Conservation (phyloP, 2,113 vertebrate species). For the Ophthalmolycus amberensis region DNA sequence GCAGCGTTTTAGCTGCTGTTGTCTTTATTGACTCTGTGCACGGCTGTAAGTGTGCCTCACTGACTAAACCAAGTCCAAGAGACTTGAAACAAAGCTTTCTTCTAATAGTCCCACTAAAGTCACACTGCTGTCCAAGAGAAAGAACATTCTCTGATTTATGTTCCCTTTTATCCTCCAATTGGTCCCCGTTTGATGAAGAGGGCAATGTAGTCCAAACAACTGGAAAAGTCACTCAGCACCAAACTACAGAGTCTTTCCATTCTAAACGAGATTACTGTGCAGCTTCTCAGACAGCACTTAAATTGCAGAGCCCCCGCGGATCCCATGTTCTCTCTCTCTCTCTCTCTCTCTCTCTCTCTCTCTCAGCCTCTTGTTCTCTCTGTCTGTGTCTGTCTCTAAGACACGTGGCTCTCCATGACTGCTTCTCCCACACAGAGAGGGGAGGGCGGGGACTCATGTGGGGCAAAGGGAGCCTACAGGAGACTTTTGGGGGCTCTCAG, state of each 20-base stretch:
- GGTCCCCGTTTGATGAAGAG: slow-evolving; percentile 30
- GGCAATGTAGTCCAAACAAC: slow-evolving; percentile 33
- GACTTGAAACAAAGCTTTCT: slow-evolving; percentile 35
- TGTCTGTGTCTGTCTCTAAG: slow-evolving; percentile 66
- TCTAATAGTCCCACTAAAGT: slow-evolving; percentile 34
- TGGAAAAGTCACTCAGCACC: slow-evolving; percentile 45
- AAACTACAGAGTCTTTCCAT: slow-evolving; percentile 45
- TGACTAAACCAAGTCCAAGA: slow-evolving; percentile 23
- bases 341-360: slow-evolving; percentile 36
- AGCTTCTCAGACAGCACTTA: slow-evolving; percentile 66
- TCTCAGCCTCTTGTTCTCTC: slow-evolving; percentile 42
- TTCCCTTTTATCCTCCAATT: slow-evolving; percentile 20
- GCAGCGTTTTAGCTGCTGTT: neutral
- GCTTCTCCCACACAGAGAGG: slow-evolving; percentile 47
- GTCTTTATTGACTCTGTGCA: slow-evolving; percentile 9
- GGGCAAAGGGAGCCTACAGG: slow-evolving; percentile 47
- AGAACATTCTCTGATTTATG: slow-evolving; percentile 24
- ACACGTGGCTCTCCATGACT: slow-evolving; percentile 71
- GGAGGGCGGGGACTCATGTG: slow-evolving; percentile 14
- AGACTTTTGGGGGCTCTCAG: slow-evolving; percentile 67
- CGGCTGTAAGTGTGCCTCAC: slow-evolving; percentile 13
- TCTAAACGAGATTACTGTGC: slow-evolving; percentile 67
- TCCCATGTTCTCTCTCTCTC: slow-evolving; percentile 47
- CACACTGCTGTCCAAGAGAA: slow-evolving; percentile 8
- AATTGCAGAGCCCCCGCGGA: slow-evolving; percentile 65